A percentile compares a stretch with the other conserved stretches of the same genome.
phyloP scores from a whole-genome alignment of 2,888 invertebrate species.

The Hofmannophila pseudospretella region DNA sequence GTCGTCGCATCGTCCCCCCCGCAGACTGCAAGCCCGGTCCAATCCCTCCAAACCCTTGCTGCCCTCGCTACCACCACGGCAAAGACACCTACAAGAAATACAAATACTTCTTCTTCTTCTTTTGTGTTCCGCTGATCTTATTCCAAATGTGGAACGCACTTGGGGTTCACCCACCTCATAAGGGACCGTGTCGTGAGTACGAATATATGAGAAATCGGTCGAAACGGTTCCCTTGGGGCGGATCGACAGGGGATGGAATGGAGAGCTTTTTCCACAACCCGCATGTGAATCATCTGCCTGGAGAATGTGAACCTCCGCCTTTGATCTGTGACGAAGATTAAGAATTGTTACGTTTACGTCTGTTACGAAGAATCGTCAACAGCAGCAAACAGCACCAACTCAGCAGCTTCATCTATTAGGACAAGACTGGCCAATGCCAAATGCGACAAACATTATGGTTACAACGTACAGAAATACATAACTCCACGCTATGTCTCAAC shows the following conservation, averaged over 20 bases:
- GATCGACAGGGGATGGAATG: slow-evolving; percentile 82
- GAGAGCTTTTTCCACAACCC: slow-evolving; percentile 91
- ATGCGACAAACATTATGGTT: too few relatives aligned
- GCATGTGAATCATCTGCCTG: slow-evolving; percentile 76
- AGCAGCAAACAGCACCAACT: too few relatives aligned
- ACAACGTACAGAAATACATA: too few relatives aligned
- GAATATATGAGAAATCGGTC: slow-evolving; percentile 86
- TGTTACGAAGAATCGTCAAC: too few relatives aligned
- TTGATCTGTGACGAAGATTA: slow-evolving; percentile 38
- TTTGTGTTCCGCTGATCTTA: slow-evolving; percentile 49
- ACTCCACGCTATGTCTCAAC: too few relatives aligned
- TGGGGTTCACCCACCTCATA: slow-evolving; percentile 23
- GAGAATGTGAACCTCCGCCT: slow-evolving; percentile 50
- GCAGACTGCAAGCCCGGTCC: slow-evolving; percentile 35
- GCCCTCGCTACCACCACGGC: slow-evolving; percentile 41
- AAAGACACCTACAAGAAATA: slow-evolving; percentile 45
- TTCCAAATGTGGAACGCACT: slow-evolving; percentile 32
- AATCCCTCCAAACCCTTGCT: slow-evolving; percentile 39
- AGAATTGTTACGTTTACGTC: too few relatives aligned
- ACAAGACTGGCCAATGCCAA: too few relatives aligned
- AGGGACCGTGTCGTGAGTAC: slow-evolving; percentile 70
- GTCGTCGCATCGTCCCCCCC: slow-evolving; percentile 38
- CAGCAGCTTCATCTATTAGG: too few relatives aligned
- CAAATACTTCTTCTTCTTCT: slow-evolving; percentile 41
- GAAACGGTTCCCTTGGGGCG: slow-evolving; percentile 91